phyloP scores from a whole-genome alignment of 1,140 invertebrate genomes.

The Goniozus legneri region DNA sequence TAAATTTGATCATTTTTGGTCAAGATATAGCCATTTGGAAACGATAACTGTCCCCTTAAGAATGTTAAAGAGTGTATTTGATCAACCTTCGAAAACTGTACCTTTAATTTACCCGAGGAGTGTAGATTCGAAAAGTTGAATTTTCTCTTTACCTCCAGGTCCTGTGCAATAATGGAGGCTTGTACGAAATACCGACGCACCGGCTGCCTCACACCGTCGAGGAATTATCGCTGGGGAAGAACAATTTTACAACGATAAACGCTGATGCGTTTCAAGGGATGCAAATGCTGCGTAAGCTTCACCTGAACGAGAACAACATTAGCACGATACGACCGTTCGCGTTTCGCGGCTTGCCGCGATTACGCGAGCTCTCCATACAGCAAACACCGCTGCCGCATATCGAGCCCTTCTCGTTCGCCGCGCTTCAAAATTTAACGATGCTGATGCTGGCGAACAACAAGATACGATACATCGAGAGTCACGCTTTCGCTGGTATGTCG shows the following conservation, averaged over 20 bases:
- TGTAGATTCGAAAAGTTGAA: neutral
- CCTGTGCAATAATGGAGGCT: constrained; percentile 77
- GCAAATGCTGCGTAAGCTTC: constrained; percentile 67
- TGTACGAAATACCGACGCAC: constrained; percentile 71
- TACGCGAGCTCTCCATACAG: constrained; percentile 76
- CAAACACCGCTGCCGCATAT: constrained; percentile 73
- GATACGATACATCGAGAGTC: constrained; percentile 72
- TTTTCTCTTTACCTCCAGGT: constrained; percentile 60
- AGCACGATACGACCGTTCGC: constrained; percentile 76
- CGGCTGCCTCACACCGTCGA: constrained; percentile 70
- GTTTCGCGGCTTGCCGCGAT: constrained; percentile 71
- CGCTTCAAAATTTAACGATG: constrained; percentile 73
- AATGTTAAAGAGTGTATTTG: neutral
- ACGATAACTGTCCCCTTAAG: neutral
- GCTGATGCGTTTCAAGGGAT: constrained; percentile 75
- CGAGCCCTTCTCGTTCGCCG: constrained; percentile 76
- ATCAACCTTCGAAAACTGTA: neutral
- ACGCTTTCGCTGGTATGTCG: constrained; percentile 78
- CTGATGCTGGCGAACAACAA: constrained; percentile 75
- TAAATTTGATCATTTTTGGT: too few species aligned
- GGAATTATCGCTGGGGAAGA: constrained; percentile 76
- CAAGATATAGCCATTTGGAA: neutral
- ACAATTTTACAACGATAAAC: constrained; percentile 72
- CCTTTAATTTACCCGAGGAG: neutral
- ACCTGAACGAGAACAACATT: constrained; percentile 77